Evolutionary conservation across 2,113 vertebrate genomes (phyloP), one percentile per base, ranked within the genome.

Genomic region (Chlorodrepanis virens): DNA sequence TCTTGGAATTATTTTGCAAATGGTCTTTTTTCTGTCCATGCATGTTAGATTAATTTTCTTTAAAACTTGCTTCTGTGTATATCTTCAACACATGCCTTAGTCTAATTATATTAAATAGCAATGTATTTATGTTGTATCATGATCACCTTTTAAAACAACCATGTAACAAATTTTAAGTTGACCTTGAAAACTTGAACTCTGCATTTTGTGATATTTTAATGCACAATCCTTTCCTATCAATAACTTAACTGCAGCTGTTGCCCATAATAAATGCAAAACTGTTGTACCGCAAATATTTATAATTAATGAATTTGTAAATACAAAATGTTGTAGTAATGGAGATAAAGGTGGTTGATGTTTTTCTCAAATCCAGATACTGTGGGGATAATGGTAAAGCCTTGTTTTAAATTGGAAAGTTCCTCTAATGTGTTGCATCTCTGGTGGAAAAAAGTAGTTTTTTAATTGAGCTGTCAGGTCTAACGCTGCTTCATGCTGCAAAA

Each of bases 381-480:
- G 47, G n/a, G 27, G 23, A 22, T 78, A 54, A 44, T 52, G 65
- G 40, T 77, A 35, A 60, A 68, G 24, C 74, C 23, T 18, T 60
- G 29, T 59, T 89, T 82, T 75, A 50, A 64, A 61, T 27, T 50
- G 49, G 40, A 45, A 56, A 11, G 31, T 23, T 90, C 29, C 14
- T 92, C 39, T 63, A 56, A 47, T 2, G 6, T 70, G 44, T 82
- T 44, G 17, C 69, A 25, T 54, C 33, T 74, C 12, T 78, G 59
- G 70, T 63, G 31, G 40, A 50, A 67, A 72, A 76, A 67, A 80
- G 27, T 54, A 63, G 9, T 13, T 44, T 91, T 91, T 88, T 67
- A 85, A 71, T 44, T 69, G 82, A 75, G 68, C 71, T 95, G 67
- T 81, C 56, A 40, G 85, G 85, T 89, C 95, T 88, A 42, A 88